These are phyloP conservation scores for Paratrypauchen microcephalus DNA, from an alignment of 2,797 vertebrate genomes.

Conservation along the genomic window DNA sequence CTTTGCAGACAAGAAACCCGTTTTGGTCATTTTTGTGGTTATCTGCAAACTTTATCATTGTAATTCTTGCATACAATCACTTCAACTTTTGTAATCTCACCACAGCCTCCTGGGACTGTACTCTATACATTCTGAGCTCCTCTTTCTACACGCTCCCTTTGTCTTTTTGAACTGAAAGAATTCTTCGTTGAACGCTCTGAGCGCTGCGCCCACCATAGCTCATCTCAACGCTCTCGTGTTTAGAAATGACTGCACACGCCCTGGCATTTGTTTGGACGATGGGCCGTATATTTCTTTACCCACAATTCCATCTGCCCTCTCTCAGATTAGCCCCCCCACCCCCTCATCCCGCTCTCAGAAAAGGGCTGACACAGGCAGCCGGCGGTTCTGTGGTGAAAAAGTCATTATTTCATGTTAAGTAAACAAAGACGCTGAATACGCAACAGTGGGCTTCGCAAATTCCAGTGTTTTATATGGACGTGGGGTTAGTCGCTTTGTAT, in stretches of 20 bases:
- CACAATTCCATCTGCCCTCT: slow-evolving; percentile 29
- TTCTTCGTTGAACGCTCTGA: neutral
- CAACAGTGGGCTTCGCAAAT: no score
- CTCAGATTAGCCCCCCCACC: slow-evolving; percentile 19
- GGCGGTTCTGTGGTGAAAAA: slow-evolving; percentile 9
- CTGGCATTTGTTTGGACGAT: slow-evolving; percentile 10
- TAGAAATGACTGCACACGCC: slow-evolving; percentile 25
- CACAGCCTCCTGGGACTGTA: neutral
- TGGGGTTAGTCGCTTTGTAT: no score
- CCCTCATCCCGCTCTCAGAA: slow-evolving; percentile 5
- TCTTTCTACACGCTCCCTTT: slow-evolving; percentile 18
- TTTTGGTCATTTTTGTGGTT: no score
- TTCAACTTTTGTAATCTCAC: slow-evolving; percentile 3
- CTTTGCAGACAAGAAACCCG: no score
- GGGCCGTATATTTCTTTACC: slow-evolving; percentile 4
- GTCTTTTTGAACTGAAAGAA: slow-evolving; percentile 23
- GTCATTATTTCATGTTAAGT: neutral
- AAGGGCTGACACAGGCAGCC: slow-evolving; percentile 20
- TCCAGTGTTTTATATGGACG: no score
- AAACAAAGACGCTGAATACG: neutral
- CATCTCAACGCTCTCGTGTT: slow-evolving; percentile 23
- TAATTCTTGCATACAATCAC: no score
- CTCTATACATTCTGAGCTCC: neutral
- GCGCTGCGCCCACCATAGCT: neutral
- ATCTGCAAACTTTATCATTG: no score